Evolutionary conservation across 2,888 invertebrate species (phyloP).

Genomic region (Scaptomyza flava): DNA sequence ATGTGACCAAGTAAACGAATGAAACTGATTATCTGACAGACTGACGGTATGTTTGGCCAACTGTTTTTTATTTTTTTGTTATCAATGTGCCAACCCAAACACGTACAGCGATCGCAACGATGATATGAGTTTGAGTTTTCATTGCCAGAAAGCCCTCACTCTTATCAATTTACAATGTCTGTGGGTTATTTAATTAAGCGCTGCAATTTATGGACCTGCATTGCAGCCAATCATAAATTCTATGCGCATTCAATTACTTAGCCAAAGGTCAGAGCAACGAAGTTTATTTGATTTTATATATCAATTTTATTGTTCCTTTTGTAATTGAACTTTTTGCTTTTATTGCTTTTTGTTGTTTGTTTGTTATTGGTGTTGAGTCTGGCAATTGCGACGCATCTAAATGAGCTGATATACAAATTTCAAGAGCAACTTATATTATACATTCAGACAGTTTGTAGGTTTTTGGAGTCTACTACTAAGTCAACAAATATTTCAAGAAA

Average conservation of each 20-base stretch:
- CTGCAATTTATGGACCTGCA: conserved; percentile 66
- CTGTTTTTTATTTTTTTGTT: conserved; percentile 13
- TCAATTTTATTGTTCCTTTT: conserved; percentile 41
- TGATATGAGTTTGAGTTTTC: conserved; percentile 45
- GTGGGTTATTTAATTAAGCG: conserved; percentile 62
- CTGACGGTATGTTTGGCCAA: conserved; percentile 23
- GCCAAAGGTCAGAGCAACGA: conserved; percentile 54
- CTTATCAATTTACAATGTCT: conserved; percentile 8
- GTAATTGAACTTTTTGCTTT: conserved; percentile 28
- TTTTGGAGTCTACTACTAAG: no score
- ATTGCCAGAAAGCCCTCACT: conserved; percentile 32
- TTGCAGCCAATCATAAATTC: conserved; percentile 65
- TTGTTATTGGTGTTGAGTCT: conserved; percentile 31
- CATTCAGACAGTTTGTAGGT: no score
- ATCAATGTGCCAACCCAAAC: conserved; percentile 52
- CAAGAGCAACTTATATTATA: neutral
- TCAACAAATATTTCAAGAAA: no score
- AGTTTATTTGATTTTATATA: conserved; percentile 47
- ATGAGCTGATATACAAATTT: conserved; percentile 12
- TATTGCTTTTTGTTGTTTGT: conserved; percentile 13
- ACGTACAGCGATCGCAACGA: conserved; percentile 52
- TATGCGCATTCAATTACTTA: conserved; percentile 62
- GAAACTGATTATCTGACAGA: neutral
- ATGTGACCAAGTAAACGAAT: conserved; percentile 53
- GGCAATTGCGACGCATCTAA: conserved; percentile 40